Conservation (phyloP, 2,797 vertebrate genomes). For the Spatula clypeata region DNA sequence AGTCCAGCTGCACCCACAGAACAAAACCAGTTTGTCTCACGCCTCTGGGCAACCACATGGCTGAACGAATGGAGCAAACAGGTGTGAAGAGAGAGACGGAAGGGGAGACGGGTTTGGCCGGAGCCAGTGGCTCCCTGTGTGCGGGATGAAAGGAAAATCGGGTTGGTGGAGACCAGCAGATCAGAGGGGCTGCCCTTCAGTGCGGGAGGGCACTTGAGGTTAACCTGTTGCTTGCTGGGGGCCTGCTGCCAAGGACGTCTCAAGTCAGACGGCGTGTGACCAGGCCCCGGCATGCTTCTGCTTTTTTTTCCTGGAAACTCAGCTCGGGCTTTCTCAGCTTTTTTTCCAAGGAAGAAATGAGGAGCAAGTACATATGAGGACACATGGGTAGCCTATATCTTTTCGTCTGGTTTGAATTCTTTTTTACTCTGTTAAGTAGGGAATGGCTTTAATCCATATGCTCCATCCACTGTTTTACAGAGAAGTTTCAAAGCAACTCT, state of each 20-base stretch:
- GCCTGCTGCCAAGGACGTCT: neutral
- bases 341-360: neutral
- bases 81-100: constrained; percentile 16
- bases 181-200: neutral
- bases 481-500: neutral
- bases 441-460: neutral
- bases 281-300: neutral
- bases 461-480: neutral
- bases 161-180: neutral
- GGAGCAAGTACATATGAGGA: neutral
- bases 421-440: neutral
- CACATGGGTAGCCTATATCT: neutral
- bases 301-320: neutral
- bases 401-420: neutral
- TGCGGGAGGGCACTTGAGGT: neutral
- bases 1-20: constrained; percentile 39
- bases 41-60: neutral
- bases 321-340: neutral
- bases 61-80: constrained; percentile 64
- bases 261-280: neutral
- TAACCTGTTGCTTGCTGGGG: neutral
- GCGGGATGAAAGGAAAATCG: neutral
- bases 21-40: constrained; percentile 46
- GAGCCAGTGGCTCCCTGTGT: neutral
- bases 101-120: neutral